Evolutionary conservation across 2,113 vertebrate genomes (phyloP), one percentile per base, ranked within the genome.

Genomic region (Malurus melanocephalus): DNA sequence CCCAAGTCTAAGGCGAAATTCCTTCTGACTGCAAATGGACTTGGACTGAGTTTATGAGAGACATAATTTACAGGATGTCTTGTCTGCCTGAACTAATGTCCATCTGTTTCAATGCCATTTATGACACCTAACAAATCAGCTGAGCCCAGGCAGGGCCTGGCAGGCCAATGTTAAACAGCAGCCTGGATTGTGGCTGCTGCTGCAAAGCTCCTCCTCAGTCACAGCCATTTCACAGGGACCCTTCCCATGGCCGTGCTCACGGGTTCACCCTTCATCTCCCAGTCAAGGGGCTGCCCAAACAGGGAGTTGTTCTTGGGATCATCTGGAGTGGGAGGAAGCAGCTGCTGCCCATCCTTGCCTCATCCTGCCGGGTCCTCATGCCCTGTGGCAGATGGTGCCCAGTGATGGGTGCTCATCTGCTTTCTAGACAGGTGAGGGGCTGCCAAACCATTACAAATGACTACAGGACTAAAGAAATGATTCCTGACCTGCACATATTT

Each of bases 71-170:
- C 53, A 88, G 46, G 43, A 43, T 61, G 51, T 73, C 74, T 75
- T 72, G 28, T 20, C 74, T 93, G 88, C 80, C 74, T 81, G 78
- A 92, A 73, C 78, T 93, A 87, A 87, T 69, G 59, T 52, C 78
- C 84, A 57, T 73, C 81, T 90, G 71, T 62, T 93, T 76, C 65
- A 71, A 43, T 18, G 71, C 55, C 81, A 40, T 73, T 90, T 92
- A 76, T 0, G 16, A 38, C 38, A 33, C 59, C 55, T 75, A 72
- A 73, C 32, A 79, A 92, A 87, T 79, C 0, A 9, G 14, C 56
- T 66, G 77, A 87, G 38, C 69, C 38, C 2, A 72, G 59, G 28
- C 69, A 92, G 46, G 42, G 16, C 21, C 46, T 24, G 52, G n/a
- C 26, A 62, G 69, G 38, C 32, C 88, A 85, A 81, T 1, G 1